These are phyloP conservation scores for Dasyurus viverrinus DNA, from an alignment of 2,113 vertebrate genomes.

Conservation along the genomic window DNA sequence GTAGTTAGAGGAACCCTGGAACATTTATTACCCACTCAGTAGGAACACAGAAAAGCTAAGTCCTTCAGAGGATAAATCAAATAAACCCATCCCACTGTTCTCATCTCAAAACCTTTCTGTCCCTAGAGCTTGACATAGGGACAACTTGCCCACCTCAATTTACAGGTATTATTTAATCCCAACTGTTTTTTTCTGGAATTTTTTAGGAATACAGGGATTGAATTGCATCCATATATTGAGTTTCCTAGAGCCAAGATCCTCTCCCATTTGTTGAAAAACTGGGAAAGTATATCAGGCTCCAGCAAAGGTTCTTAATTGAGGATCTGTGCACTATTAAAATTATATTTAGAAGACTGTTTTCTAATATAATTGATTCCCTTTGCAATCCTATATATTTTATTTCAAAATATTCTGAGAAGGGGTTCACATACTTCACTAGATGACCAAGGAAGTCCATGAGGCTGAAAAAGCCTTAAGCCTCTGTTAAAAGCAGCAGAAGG, in stretches of 20 bases:
- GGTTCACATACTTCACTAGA: neutral
- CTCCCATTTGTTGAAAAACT: neutral
- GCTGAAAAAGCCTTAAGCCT: neutral
- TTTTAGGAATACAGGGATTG: neutral
- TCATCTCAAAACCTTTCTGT: constrained; percentile 14
- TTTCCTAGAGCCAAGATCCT: neutral
- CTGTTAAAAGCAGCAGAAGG: neutral
- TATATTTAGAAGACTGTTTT: neutral
- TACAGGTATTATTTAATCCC: neutral
- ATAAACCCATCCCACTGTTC: neutral
- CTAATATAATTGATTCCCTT: neutral
- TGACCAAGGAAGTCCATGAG: neutral
- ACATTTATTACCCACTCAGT: neutral
- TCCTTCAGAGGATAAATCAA: constrained; percentile 7
- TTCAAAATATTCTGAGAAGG: neutral
- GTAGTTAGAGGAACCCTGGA: constrained; percentile 3
- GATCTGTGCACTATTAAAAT: neutral
- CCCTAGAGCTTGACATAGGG: neutral
- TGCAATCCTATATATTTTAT: neutral
- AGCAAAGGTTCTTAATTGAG: neutral
- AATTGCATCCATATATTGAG: neutral
- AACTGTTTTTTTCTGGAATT: neutral
- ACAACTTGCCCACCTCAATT: neutral
- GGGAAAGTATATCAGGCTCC: neutral
- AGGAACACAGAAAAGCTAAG: constrained; percentile 8